Conservation (phyloP, 2,797 vertebrate genomes). For the Hyperoplus lanceolatus region DNA sequence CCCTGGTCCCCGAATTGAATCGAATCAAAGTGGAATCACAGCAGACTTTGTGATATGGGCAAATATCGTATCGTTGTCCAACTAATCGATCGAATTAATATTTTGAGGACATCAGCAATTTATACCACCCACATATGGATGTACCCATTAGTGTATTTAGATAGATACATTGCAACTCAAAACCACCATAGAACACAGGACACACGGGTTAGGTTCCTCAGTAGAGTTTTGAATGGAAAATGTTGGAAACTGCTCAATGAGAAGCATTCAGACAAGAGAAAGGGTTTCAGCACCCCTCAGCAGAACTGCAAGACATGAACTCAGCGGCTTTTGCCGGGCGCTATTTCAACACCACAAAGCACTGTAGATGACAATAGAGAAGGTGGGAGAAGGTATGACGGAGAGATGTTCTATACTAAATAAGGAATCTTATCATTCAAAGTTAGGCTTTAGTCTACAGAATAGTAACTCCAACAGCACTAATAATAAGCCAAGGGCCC, state of each 20-base stretch:
- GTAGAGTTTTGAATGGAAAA: constrained; percentile 3
- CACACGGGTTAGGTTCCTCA: neutral
- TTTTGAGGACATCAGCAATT: too few species aligned
- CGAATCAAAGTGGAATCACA: too few species aligned
- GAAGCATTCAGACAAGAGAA: constrained; percentile 19
- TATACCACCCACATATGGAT: neutral
- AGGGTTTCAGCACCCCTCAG: constrained; percentile 44
- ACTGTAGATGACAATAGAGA: constrained; percentile 40
- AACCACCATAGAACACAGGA: neutral
- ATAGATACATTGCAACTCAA: neutral
- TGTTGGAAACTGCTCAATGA: constrained; percentile 29
- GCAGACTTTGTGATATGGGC: too few species aligned
- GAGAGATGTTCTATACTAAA: neutral
- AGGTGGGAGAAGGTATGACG: constrained; percentile 44
- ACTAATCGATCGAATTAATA: too few species aligned
- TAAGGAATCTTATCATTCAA: neutral
- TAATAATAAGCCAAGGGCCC: neutral
- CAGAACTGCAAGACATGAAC: constrained; percentile 49
- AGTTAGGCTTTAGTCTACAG: neutral
- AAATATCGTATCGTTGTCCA: too few species aligned
- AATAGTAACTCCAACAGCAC: neutral
- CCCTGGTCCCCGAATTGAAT: too few species aligned
- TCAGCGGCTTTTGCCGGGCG: constrained; percentile 21
- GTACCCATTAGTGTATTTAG: too few species aligned
- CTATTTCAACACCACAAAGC: constrained; percentile 41